A percentile compares a stretch with the other conserved stretches of the same genome.
Evolutionary conservation across 30 jellyfish, hydroid and myxozoan genomes (phyloP).

Genomic region (Turritopsis rubra): DNA sequence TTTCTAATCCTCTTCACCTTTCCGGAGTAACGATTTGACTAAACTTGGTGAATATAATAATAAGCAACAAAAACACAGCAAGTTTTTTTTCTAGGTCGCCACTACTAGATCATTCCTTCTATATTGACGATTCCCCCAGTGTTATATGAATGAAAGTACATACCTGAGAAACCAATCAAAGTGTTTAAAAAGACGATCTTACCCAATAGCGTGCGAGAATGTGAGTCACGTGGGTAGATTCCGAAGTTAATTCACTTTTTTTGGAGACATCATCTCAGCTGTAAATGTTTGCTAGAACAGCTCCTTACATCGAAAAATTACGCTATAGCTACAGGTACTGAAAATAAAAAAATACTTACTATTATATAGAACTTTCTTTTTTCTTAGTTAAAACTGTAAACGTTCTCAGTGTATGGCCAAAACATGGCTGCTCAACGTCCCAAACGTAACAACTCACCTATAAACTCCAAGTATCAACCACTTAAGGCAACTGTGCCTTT

Average conservation of each 20-base stretch:
- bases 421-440: constrained; percentile 94
- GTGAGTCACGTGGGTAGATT: constrained; percentile 2
- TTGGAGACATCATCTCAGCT: constrained; percentile 35
- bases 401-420: not conserved
- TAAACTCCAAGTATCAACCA: constrained; percentile 81
- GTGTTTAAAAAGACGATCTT: not conserved
- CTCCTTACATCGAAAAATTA: constrained; percentile 6
- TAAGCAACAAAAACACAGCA: not conserved
- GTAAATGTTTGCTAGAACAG: not conserved
- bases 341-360: not conserved
- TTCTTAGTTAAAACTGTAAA: not conserved
- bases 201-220: constrained; percentile 8
- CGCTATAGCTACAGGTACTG: not conserved
- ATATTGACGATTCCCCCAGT: not conserved
- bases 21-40: not conserved
- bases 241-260: constrained; percentile 17
- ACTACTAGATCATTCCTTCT: not conserved
- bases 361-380: not conserved
- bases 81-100: not conserved
- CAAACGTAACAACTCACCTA: constrained; percentile 86
- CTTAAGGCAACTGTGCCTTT: constrained; percentile 97
- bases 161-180: not conserved
- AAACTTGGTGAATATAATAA: not conserved
- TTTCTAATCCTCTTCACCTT: not conserved
- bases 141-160: constrained; percentile 23